phyloP scores from a whole-genome alignment of 2,797 vertebrate genomes.

The Sciurus vulgaris region DNA sequence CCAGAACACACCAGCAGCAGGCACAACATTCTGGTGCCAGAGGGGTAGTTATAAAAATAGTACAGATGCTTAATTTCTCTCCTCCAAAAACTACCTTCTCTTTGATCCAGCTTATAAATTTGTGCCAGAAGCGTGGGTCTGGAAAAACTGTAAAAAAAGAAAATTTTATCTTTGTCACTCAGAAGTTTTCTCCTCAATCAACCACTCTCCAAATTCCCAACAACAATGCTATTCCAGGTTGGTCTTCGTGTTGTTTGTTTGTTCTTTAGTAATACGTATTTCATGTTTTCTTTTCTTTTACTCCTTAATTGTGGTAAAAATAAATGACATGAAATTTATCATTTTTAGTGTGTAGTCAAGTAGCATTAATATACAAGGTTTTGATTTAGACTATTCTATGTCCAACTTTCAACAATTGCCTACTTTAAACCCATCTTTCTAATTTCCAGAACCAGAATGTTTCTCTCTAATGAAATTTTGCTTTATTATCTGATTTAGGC shows the following conservation, averaged over 20 bases:
- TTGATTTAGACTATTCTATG: background rate
- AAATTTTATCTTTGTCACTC: background rate
- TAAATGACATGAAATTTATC: background rate
- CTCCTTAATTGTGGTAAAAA: constrained; percentile 55
- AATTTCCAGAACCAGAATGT: background rate
- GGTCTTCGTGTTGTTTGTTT: background rate
- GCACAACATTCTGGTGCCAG: background rate
- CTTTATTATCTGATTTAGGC: background rate
- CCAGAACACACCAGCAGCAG: background rate
- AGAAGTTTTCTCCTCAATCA: background rate
- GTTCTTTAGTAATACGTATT: background rate
- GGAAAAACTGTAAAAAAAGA: constrained; percentile 50
- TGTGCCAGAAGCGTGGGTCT: constrained; percentile 48
- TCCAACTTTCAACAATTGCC: constrained; percentile 1
- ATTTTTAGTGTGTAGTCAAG: background rate
- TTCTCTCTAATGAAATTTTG: constrained; percentile 31
- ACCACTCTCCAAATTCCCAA: background rate
- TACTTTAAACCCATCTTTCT: background rate
- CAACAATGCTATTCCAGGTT: background rate
- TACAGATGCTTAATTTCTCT: constrained; percentile 67
- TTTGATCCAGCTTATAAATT: constrained; percentile 45
- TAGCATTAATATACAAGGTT: background rate
- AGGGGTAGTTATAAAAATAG: constrained; percentile 36
- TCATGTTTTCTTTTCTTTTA: background rate
- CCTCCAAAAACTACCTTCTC: constrained; percentile 64